Percentiles rank a stretch among this genome's conserved stretches.
phyloP scores from a whole-genome alignment of 1,140 invertebrate genomes.

The Danaus plexippus region DNA sequence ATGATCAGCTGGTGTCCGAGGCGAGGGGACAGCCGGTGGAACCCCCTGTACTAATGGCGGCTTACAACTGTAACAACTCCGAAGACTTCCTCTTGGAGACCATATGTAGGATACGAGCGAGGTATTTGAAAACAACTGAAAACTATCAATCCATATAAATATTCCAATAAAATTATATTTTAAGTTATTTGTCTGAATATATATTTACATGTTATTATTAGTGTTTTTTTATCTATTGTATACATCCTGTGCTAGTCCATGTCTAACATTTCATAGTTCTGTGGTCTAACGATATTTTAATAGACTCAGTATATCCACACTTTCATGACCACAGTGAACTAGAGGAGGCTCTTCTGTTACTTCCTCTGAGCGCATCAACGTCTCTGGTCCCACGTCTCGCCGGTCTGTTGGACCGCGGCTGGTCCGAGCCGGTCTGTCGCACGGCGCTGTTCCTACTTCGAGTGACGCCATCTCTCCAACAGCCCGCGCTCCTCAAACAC shows the following conservation, averaged over 20 bases:
- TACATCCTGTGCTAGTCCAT: no score
- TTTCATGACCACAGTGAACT: no score
- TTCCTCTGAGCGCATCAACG: no score
- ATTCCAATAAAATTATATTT: no score
- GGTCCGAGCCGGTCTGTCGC: slow-evolving; percentile 83
- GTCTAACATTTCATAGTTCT: no score
- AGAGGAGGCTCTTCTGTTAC: no score
- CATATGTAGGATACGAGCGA: slow-evolving; percentile 82
- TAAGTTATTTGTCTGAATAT: no score
- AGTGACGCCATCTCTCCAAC: slow-evolving; percentile 84
- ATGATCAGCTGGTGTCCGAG: slow-evolving; percentile 71
- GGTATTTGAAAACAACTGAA: slow-evolving; percentile 56
- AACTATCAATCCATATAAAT: no score
- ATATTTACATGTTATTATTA: slow-evolving; percentile 2
- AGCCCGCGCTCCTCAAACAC: slow-evolving; percentile 77
- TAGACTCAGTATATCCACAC: no score
- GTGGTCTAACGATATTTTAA: no score
- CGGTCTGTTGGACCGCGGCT: slow-evolving; percentile 77
- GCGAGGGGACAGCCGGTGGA: slow-evolving; percentile 58
- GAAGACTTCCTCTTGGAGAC: slow-evolving; percentile 88
- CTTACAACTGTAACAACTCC: slow-evolving; percentile 79
- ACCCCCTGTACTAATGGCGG: slow-evolving; percentile 83
- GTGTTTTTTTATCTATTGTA: no score
- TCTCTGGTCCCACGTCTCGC: slow-evolving; percentile 71
- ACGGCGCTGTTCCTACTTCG: slow-evolving; percentile 86